phyloP scores from a whole-genome alignment of 2,888 invertebrate genomes.

The Epinotia nisella region DNA sequence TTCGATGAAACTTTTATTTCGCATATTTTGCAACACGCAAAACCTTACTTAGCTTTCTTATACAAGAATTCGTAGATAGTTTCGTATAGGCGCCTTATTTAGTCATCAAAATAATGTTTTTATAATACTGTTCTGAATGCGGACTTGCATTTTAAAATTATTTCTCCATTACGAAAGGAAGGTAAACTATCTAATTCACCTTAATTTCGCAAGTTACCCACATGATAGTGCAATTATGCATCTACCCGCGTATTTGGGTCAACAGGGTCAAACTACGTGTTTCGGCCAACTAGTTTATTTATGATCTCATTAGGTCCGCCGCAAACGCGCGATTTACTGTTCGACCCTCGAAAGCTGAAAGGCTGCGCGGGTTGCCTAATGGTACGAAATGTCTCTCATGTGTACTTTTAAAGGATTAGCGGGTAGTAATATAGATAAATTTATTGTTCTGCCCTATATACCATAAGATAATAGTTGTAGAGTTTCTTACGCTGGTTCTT shows the following conservation, averaged over 20 bases:
- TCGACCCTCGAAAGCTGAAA: conserved; percentile 31
- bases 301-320: conserved; percentile 37
- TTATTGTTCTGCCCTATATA: neutral
- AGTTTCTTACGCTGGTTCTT: no score
- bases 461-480: neutral
- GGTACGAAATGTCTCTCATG: conserved; percentile 22
- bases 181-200: conserved; percentile 49
- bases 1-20: neutral
- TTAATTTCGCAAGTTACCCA: conserved; percentile 53
- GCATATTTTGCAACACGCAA: neutral
- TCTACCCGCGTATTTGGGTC: conserved; percentile 59
- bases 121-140: neutral
- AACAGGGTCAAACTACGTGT: conserved; percentile 46
- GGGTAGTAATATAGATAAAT: neutral
- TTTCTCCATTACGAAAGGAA: conserved; percentile 2
- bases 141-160: neutral
- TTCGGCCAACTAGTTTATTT: conserved; percentile 41
- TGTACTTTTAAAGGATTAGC: conserved; percentile 23
- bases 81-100: no score
- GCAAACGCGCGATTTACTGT: conserved; percentile 27
- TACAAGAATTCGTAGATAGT: no score
- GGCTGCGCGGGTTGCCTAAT: conserved; percentile 30
- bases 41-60: neutral
- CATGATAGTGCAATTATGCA: conserved; percentile 56
- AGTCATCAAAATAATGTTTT: conserved; percentile 16